These are phyloP conservation scores for Eolophus roseicapilla DNA, from an alignment of 2,113 vertebrate species.

Conservation along the genomic window DNA sequence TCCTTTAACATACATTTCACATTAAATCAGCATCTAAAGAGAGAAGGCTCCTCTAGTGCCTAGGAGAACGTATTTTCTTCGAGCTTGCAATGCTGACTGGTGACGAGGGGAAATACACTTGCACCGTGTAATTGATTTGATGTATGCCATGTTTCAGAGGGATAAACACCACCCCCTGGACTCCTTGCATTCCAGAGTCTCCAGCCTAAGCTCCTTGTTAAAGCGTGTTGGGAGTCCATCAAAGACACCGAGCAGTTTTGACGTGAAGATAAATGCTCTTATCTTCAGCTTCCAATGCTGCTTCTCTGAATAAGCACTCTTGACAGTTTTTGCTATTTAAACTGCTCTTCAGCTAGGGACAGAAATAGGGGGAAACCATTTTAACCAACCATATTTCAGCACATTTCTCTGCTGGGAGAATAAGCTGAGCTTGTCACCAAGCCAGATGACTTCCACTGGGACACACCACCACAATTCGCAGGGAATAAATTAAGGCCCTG, in stretches of 20 bases:
- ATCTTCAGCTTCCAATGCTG: neutral
- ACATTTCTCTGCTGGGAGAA: neutral
- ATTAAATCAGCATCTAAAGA: slow-evolving; percentile 35
- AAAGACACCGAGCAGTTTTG: slow-evolving; percentile 8
- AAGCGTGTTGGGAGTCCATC: neutral
- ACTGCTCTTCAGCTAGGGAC: neutral
- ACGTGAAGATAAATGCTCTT: slow-evolving; percentile 43
- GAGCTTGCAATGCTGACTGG: neutral
- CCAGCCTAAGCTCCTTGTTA: slow-evolving; percentile 13
- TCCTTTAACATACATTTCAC: slow-evolving; percentile 4
- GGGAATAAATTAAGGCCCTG: neutral
- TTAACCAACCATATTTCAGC: neutral
- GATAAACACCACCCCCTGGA: slow-evolving; percentile 2
- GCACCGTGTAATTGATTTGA: slow-evolving; percentile 10
- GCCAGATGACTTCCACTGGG: neutral
- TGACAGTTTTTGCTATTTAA: neutral
- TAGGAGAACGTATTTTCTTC: neutral
- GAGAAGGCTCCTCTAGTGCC: neutral
- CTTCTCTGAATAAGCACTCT: neutral
- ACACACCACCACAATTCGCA: neutral
- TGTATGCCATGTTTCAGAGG: neutral
- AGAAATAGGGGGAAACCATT: neutral
- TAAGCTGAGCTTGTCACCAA: neutral
- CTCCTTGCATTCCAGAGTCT: neutral
- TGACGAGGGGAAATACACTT: neutral